Evolutionary conservation across 2,888 invertebrate genomes (phyloP), one percentile per base, ranked within the genome.

Genomic region (Leucoptera coffeella): DNA sequence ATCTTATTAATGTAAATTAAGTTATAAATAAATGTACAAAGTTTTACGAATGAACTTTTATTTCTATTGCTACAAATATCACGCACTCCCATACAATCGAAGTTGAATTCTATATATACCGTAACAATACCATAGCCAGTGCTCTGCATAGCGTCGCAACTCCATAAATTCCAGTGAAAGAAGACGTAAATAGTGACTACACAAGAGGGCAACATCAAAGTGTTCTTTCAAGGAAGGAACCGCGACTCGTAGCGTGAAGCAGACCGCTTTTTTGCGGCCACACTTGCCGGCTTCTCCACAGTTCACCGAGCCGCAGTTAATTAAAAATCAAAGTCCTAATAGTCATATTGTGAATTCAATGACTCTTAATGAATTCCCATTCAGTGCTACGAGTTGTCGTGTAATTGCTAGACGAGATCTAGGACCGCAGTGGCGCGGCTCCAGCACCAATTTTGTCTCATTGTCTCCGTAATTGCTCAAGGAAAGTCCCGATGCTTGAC

Each of bases 401-500:
- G 42, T 61, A 59, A 59, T 59, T 59, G 55, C 50, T 50, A 50
- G 51, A 53, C 50, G 46, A 41, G 57, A 55, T 55, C 51, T 44
- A 56, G 55, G 55, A 57, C 60, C 57, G 50, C 53, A 5, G 44
- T 45, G 45, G 50, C 44, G 47, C 43, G 41, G n/a, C n/a, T n/a
- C n/a, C 47, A 52, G 56, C 55, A 50, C 54, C 50, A 64, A 62
- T 64, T 65, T 61, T 58, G 51, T 49, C 61, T 62, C 58, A 65
- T 67, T 65, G 65, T 67, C 60, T 60, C 56, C 45, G 55, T 64
- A 65, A 67, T 64, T 64, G 55, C 60, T 62, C 52, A 39, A 47
- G 51, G 52, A 47, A 53, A 52, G 51, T 52, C 45, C 40, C 40
- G 41, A 41, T 42, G 25, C 35, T 38, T 27, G 19, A 19, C 19